Evolutionary conservation across 2,113 vertebrate species (phyloP), one percentile per base, ranked within the genome.

Genomic region (Xiphophorus maculatus): DNA sequence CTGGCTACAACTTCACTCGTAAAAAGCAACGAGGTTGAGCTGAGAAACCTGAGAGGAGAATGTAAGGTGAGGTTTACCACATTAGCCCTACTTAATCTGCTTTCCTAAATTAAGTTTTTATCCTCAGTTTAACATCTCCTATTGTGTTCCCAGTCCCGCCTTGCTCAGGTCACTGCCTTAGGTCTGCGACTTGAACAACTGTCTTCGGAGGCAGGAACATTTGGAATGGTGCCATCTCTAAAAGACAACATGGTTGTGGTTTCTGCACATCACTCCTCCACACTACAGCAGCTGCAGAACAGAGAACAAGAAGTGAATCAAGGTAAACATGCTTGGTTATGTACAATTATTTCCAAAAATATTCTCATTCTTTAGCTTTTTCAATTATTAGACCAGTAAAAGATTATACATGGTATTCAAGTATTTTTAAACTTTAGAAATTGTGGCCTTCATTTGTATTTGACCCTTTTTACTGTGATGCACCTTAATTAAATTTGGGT

Each of bases 11-110:
- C 77, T 0, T 0, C 75, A 3, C 28, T 87, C 64, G 78, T 73
- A 5, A 28, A 73, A 30, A 82, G 87, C 14, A 84, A 88, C 3
- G 74, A 89, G 33, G 67, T 89, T 2, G 62, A 92, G 44, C 87
- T 95, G 33, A 82, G 76, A 27, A 70, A 73, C 29, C 66, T 95
- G 72, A 92, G 91, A 9, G 93, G 94, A 4, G 91, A 94, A 27
- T 96, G 94, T 87, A 94, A 96, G 96, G 98, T 98, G 87, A 91
- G 44, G 32, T 75, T 78, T 69, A 28, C 8, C 0, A 13, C 40
- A 25, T 61, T 19, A 4, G 1, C 77, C 15, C 1, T n/a, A 64
- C 40, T 54, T 30, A 28, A 3, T 17, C 51, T 54, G 25, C 63
- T 74, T 48, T 74, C 58, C 35, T 66, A 35, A 68, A 17, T 68